Base-by-base conservation (phyloP, 1,140 invertebrate genomes). In the Dendroctonus ponderosae region DNA sequence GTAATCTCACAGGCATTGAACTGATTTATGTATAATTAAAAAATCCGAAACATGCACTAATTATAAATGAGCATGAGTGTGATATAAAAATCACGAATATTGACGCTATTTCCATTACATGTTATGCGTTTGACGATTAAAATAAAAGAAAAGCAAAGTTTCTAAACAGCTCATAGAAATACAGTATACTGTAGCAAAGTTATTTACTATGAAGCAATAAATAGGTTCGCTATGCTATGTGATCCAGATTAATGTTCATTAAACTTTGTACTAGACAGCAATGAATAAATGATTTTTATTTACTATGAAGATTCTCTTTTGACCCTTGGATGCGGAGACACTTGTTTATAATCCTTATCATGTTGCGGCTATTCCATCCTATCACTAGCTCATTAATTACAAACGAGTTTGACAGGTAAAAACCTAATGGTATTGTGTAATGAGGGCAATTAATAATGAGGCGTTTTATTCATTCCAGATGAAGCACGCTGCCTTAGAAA, bases 401-500 rank as follows among this genome's bases (percentile, higher is more conserved):
- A 26, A 26, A 26, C 26, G 26, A 26, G 26, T 26, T 46, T 46
- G 43, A 46, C 43, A 46, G 26, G 26, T 26, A 26, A 26, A 26
- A 26, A 26, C 26, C 43, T 46, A 11, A 11, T 46, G 43, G 43
- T 12, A 46, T 12, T 11, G 8, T 46, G 43, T 46, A 9, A 46
- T 46, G 12, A 9, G 12, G 8, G 12, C 8, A 11, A 11, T 46
- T 46, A 46, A 11, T 11, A n/a, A 52, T 52, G 3, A 37, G 15
- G 26, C 26, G 15, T 52, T 5, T 52, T 15, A 2, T 46, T 59
- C 41, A 6, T 56, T 77, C 59, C 68, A 79, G 78, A 78, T 73
- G 73, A 75, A 60, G 74, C 74, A 40, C 67, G 71, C 48, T 79
- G 78, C 63, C 57, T 70, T 7, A 70, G 70, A 62, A 77, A 76